These are phyloP conservation scores for Xiphias gladius DNA, from an alignment of 2,113 vertebrate genomes.

Conservation along the genomic window DNA sequence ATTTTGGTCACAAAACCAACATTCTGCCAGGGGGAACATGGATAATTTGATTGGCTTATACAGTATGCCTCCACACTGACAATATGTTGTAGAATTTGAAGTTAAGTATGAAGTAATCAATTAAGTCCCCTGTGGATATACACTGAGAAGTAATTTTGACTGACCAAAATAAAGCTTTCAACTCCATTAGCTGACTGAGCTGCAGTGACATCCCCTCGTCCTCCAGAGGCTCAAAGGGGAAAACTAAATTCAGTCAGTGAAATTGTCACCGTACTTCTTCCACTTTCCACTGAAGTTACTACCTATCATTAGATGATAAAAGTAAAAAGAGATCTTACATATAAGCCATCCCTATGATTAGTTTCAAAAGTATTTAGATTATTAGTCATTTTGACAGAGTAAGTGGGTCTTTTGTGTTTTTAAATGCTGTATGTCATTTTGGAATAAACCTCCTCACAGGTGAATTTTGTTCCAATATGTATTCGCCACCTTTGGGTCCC, in stretches of 20 bases:
- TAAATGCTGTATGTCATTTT: constrained; percentile 3
- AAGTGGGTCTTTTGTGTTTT: constrained; percentile 3
- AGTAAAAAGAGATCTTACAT: not conserved
- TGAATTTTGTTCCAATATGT: not conserved
- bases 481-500: not conserved
- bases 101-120: too few species aligned
- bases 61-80: not conserved
- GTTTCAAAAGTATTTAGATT: too few species aligned
- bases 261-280: constrained; percentile 3
- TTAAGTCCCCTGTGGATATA: too few species aligned
- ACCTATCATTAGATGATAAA: not conserved
- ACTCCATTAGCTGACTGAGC: constrained; percentile 15
- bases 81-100: too few species aligned
- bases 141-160: too few species aligned
- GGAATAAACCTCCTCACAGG: not conserved
- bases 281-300: not conserved
- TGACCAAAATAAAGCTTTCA: not conserved
- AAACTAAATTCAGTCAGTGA: not conserved
- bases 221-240: not conserved
- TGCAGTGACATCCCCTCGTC: not conserved
- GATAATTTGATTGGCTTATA: not conserved
- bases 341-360: not conserved
- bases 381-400: not conserved
- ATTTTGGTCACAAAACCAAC: not conserved
- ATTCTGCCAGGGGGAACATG: not conserved